Percentiles rank a stretch among this genome's conserved stretches.
Evolutionary conservation across 35 echinoderm and acorn worm genomes (phyloP).

Genomic region (Anneissia japonica): DNA sequence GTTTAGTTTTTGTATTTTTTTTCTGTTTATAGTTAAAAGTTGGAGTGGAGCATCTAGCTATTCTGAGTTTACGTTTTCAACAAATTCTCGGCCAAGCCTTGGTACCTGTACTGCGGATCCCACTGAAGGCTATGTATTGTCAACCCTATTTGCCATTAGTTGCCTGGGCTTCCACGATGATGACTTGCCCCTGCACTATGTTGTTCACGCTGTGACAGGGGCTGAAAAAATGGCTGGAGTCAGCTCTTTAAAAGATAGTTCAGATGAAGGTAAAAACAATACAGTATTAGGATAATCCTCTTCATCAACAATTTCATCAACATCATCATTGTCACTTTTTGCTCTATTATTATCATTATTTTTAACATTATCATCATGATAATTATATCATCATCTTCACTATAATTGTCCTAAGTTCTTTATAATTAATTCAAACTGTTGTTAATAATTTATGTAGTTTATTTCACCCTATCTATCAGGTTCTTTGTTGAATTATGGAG

Average conservation of each 20-base stretch:
- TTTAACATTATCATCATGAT: not conserved
- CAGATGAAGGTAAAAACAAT: conserved; percentile 3
- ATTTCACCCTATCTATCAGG: conserved; percentile 17
- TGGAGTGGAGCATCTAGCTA: conserved; percentile 55
- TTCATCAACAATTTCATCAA: not conserved
- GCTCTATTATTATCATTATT: not conserved
- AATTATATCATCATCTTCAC: not conserved
- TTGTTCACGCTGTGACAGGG: conserved; percentile 21
- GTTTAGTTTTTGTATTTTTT: no score
- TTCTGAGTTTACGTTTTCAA: conserved; percentile 64
- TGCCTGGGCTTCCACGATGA: conserved; percentile 63
- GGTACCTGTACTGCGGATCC: conserved; percentile 65
- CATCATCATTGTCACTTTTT: not conserved
- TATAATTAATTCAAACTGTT: not conserved
- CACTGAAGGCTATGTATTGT: conserved; percentile 53
- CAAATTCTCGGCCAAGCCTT: conserved; percentile 53
- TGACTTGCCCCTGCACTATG: conserved; percentile 59
- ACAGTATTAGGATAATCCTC: not conserved
- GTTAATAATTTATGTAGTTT: not conserved
- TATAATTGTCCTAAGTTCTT: not conserved
- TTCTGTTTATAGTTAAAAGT: conserved; percentile 53
- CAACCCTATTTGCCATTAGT: conserved; percentile 61
- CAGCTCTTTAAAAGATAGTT: conserved; percentile 4
- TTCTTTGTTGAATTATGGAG: conserved; percentile 68
- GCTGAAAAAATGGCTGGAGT: not conserved